Evolutionary conservation across 2,797 vertebrate species (phyloP).

Genomic region (Pseudochaenichthys georgianus): DNA sequence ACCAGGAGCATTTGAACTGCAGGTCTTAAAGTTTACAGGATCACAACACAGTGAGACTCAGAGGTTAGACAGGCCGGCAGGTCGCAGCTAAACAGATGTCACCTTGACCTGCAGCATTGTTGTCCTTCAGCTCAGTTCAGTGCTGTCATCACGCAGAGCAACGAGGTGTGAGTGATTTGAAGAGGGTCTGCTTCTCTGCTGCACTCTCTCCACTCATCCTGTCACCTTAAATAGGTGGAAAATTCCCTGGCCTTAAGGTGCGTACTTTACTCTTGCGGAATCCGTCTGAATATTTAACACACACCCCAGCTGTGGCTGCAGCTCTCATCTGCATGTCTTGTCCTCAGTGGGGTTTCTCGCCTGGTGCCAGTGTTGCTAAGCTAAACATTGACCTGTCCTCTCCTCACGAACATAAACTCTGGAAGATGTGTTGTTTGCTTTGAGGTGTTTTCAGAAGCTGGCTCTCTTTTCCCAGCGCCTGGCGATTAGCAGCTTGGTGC

Average conservation of each 20-base stretch:
- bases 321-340: slow-evolving; percentile 50
- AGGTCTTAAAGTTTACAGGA: slow-evolving; percentile 1
- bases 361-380: slow-evolving; percentile 61
- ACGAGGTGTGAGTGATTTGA: slow-evolving; percentile 57
- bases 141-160: slow-evolving; percentile 52
- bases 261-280: slow-evolving; percentile 9
- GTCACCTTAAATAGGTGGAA: slow-evolving; percentile 56
- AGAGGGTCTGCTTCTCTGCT: slow-evolving; percentile 29
- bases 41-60: slow-evolving; percentile 19
- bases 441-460: slow-evolving; percentile 49
- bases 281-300: slow-evolving; percentile 42
- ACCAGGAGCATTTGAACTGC: slow-evolving; percentile 37
- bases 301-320: slow-evolving; percentile 44
- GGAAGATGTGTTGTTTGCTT: slow-evolving; percentile 55
- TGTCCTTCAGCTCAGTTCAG: slow-evolving; percentile 46
- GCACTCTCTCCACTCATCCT: slow-evolving; percentile 43
- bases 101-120: slow-evolving; percentile 66
- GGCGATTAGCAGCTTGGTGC: slow-evolving; percentile 69
- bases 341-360: slow-evolving; percentile 2
- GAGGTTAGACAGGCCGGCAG: slow-evolving; percentile 32
- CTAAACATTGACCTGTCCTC: slow-evolving; percentile 60
- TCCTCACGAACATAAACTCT: slow-evolving; percentile 29
- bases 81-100: slow-evolving; percentile 62
- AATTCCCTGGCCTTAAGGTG: slow-evolving; percentile 57
- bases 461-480: slow-evolving; percentile 37